Percentiles rank a stretch among this genome's conserved stretches.
These are phyloP conservation scores for Hypocryptadius cinnamomeus DNA, from an alignment of 2,113 vertebrate genomes.

Conservation along the genomic window DNA sequence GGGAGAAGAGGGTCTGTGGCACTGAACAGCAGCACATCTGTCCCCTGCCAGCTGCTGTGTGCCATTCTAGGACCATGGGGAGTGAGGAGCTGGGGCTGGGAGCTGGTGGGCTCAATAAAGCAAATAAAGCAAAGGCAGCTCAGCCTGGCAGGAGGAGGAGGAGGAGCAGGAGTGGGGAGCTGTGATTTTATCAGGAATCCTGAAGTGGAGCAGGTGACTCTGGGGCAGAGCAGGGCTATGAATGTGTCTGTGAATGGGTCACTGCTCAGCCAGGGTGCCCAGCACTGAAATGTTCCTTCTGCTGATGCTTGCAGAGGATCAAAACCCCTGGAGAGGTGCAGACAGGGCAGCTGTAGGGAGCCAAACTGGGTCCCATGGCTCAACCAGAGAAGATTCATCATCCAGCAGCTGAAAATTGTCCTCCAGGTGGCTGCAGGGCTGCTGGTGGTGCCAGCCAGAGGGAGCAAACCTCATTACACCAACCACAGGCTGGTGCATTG, in stretches of 20 bases:
- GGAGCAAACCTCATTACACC: not conserved
- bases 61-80: not conserved
- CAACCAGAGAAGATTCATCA: not conserved
- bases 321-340: not conserved
- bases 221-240: not conserved
- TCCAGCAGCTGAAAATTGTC: not conserved
- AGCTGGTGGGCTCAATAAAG: not conserved
- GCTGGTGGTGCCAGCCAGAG: not conserved
- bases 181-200: not conserved
- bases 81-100: not conserved
- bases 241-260: not conserved
- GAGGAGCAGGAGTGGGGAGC: not conserved
- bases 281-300: not conserved
- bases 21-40: not conserved
- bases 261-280: not conserved
- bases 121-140: not conserved
- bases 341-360: not conserved
- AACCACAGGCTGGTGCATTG: too few species aligned
- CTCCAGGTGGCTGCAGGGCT: not conserved
- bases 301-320: not conserved
- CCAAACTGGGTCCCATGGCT: not conserved
- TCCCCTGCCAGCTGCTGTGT: not conserved
- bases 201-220: not conserved
- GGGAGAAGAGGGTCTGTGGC: not conserved
- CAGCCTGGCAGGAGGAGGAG: not conserved